A percentile compares a stretch with the other conserved stretches of the same genome.
phyloP scores from a whole-genome alignment of 2,888 invertebrate species.

The Cerceris ruficornis region DNA sequence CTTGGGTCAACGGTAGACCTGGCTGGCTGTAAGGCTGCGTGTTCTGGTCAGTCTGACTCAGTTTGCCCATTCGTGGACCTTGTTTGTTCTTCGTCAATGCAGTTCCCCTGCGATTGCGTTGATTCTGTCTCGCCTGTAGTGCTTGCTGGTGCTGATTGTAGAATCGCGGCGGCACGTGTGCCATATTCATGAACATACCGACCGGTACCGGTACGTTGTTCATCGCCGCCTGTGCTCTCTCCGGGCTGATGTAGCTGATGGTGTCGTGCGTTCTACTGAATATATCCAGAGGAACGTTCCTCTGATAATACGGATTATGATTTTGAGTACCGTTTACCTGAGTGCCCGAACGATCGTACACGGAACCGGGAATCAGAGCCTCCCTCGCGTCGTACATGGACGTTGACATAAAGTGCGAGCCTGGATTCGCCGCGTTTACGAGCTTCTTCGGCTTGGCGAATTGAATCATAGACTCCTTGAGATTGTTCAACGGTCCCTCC shows the following conservation, averaged over 20 bases:
- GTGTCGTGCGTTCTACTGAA: conserved; percentile 92
- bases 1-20: conserved; percentile 80
- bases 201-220: conserved; percentile 95
- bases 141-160: conserved; percentile 90
- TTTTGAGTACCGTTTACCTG: conserved; percentile 78
- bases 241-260: conserved; percentile 95
- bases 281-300: conserved; percentile 84
- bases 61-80: conserved; percentile 78
- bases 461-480: conserved; percentile 98
- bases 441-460: conserved; percentile 98
- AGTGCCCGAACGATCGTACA: conserved; percentile 90
- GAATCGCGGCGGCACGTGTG: conserved; percentile 89
- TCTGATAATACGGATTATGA: conserved; percentile 80
- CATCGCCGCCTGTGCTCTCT: conserved; percentile 88
- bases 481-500: conserved; percentile 97
- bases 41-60: conserved; percentile 87
- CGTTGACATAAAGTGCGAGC: conserved; percentile 98
- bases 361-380: conserved; percentile 95
- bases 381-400: conserved; percentile 98
- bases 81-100: conserved; percentile 67
- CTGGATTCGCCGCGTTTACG: conserved; percentile 96
- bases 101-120: conserved; percentile 75
- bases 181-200: conserved; percentile 97
- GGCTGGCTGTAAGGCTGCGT: conserved; percentile 88
- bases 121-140: conserved; percentile 84